Percentiles rank a stretch among this genome's conserved stretches.
Evolutionary conservation across 2,888 invertebrate species (phyloP).

Genomic region (Eugnorisma glareosa): DNA sequence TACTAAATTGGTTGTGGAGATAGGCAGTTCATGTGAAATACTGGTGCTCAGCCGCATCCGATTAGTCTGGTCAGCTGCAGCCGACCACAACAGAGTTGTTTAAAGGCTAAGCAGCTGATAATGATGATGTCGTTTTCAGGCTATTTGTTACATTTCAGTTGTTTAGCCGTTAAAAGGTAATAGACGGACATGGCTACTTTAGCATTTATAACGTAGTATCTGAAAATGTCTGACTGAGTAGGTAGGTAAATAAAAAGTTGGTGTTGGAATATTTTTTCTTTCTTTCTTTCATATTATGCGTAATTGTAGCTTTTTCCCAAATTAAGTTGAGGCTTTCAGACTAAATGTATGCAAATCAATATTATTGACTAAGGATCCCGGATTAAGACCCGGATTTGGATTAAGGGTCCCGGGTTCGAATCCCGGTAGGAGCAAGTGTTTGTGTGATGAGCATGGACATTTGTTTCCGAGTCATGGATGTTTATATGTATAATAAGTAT

Average conservation of each 20-base stretch:
- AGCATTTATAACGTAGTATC: background rate
- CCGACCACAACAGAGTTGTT: too few species aligned
- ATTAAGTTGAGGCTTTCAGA: background rate
- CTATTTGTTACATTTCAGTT: background rate
- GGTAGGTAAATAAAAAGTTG: background rate
- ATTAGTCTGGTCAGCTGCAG: background rate
- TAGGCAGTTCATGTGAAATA: too few species aligned
- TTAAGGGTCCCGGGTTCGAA: too few species aligned
- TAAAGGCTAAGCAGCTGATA: background rate
- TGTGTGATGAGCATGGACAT: too few species aligned
- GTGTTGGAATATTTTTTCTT: background rate
- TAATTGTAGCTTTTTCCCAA: constrained; percentile 7
- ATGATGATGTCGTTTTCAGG: background rate
- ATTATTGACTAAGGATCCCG: background rate
- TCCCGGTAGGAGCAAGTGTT: too few species aligned
- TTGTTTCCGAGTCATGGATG: too few species aligned
- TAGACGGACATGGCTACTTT: background rate
- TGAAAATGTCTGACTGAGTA: background rate
- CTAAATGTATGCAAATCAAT: constrained; percentile 29
- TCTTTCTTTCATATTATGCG: background rate
- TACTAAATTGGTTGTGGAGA: too few species aligned
- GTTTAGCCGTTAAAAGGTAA: background rate
- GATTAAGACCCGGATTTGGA: too few species aligned
- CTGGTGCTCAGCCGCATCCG: background rate
- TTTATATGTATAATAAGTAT: too few species aligned